Conservation (phyloP, 2,113 vertebrate genomes). For the Micronisus gabar region DNA sequence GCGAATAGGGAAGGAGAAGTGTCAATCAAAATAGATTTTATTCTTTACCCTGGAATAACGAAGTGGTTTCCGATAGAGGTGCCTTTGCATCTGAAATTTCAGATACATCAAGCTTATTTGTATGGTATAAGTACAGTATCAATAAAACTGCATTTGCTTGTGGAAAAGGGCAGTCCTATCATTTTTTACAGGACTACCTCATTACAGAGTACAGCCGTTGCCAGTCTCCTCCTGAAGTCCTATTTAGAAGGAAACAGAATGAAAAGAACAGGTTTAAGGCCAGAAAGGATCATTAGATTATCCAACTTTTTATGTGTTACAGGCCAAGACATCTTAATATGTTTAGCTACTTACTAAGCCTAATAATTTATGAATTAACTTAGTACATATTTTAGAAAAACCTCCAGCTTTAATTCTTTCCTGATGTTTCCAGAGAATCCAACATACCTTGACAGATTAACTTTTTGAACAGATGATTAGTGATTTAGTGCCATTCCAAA, state of each 20-base stretch:
- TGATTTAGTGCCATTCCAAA: neutral
- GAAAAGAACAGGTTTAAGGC: neutral
- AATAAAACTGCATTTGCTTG: neutral
- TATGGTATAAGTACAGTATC: neutral
- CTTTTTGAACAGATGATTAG: neutral
- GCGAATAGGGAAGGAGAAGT: neutral
- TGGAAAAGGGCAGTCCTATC: neutral
- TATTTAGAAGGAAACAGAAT: neutral
- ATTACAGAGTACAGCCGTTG: neutral
- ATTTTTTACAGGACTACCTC: neutral
- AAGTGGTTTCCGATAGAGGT: neutral
- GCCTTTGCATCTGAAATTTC: neutral
- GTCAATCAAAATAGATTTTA: neutral
- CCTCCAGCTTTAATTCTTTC: neutral
- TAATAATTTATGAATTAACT: neutral
- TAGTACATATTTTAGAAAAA: neutral
- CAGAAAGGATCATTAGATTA: neutral
- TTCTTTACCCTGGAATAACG: neutral
- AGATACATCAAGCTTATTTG: neutral
- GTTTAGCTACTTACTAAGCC: neutral
- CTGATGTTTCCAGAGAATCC: neutral
- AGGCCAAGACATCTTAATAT: neutral
- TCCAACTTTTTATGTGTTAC: neutral
- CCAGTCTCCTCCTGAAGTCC: neutral
- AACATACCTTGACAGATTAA: neutral